Percentiles rank a stretch among this genome's conserved stretches.
These are phyloP conservation scores for Chrysogorgia sp. DNA, from an alignment of 92 coral and sea anemone species.

Conservation along the genomic window DNA sequence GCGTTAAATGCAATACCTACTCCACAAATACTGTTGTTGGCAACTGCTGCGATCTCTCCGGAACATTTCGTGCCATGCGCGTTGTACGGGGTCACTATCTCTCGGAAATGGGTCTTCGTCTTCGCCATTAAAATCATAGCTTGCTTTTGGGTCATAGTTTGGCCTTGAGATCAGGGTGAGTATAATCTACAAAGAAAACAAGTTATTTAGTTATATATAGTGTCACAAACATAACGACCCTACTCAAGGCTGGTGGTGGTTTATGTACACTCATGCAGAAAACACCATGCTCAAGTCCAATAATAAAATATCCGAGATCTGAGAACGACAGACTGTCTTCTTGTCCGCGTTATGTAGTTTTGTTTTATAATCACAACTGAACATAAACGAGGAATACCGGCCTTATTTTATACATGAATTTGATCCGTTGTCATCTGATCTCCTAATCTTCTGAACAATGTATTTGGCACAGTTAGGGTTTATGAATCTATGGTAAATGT, in stretches of 20 bases:
- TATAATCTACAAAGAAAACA: constrained; percentile 62
- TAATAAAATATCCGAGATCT: too few relatives aligned
- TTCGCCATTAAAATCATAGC: constrained; percentile 74
- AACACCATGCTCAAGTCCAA: too few relatives aligned
- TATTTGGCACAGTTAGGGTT: too few relatives aligned
- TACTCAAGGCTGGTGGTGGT: too few relatives aligned
- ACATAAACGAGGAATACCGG: too few relatives aligned
- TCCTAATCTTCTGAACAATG: too few relatives aligned
- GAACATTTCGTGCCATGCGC: constrained; percentile 98
- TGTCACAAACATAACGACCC: neutral
- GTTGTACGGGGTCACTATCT: constrained; percentile 86
- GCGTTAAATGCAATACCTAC: constrained; percentile 91
- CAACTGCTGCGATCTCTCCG: constrained; percentile 95
- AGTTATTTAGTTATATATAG: neutral
- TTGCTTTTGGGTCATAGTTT: constrained; percentile 88
- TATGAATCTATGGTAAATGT: too few relatives aligned
- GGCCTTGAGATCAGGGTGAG: constrained; percentile 87
- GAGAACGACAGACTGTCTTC: too few relatives aligned
- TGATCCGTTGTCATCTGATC: too few relatives aligned
- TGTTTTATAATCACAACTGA: too few relatives aligned
- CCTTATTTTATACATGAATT: too few relatives aligned
- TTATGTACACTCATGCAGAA: neutral
- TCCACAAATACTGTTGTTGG: constrained; percentile 86
- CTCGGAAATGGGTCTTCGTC: constrained; percentile 78
- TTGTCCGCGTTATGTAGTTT: too few relatives aligned